Evolutionary conservation across 2,797 vertebrate genomes (phyloP).

Genomic region (Onychomys arenicola): DNA sequence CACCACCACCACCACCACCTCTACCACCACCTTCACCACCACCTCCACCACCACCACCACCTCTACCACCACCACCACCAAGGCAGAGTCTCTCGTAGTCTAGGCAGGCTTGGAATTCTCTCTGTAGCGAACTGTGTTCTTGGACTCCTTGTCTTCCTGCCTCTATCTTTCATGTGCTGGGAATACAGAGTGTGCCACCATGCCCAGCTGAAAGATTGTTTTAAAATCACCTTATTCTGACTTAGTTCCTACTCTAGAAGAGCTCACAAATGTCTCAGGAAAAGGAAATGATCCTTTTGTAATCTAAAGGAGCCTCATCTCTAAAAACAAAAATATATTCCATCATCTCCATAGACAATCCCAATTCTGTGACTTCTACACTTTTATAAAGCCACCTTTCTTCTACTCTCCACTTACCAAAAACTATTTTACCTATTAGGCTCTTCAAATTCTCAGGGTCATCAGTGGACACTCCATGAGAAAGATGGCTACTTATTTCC

Average conservation of each 20-base stretch:
- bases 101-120: neutral
- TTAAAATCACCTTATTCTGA: constrained; percentile 32
- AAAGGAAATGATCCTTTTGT: neutral
- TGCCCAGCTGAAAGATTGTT: neutral
- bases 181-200: neutral
- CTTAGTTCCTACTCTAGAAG: constrained; percentile 5
- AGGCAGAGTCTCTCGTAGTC: neutral
- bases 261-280: neutral
- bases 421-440: constrained; percentile 6
- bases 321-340: constrained; percentile 7
- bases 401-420: neutral
- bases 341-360: neutral
- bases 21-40: no score
- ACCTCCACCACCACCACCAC: neutral
- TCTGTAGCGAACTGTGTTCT: neutral
- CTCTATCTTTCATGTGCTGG: neutral
- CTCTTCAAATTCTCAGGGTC: neutral
- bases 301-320: constrained; percentile 11
- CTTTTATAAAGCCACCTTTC: neutral
- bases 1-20: neutral
- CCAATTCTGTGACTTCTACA: neutral
- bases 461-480: neutral
- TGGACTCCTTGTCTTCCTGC: neutral
- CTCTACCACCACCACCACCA: neutral
- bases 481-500: constrained; percentile 55